These are phyloP conservation scores for Xestobium rufovillosum DNA, from an alignment of 2,888 invertebrate genomes.

Conservation along the genomic window DNA sequence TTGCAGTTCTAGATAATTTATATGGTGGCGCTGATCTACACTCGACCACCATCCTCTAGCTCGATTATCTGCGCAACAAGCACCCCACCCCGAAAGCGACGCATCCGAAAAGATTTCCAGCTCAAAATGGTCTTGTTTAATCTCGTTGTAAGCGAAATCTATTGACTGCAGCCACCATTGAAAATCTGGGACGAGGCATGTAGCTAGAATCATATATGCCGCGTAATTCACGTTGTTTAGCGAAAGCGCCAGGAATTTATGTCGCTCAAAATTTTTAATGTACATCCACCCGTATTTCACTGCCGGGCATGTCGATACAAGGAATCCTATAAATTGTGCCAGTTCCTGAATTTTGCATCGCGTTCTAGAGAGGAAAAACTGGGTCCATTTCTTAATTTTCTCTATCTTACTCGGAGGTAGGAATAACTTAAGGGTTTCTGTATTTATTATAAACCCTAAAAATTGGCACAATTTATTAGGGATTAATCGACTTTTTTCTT, in stretches of 20 bases:
- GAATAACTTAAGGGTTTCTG: background rate
- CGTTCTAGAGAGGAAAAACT: background rate
- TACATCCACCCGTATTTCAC: conserved; percentile 11
- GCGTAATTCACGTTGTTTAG: conserved; percentile 5
- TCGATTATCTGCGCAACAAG: background rate
- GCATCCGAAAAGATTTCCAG: conserved; percentile 7
- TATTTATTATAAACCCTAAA: conserved; percentile 8
- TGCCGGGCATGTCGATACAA: conserved; percentile 10
- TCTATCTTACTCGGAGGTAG: conserved; percentile 5
- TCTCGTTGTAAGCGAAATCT: background rate
- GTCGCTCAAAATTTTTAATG: conserved; percentile 8
- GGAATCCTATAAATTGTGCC: conserved; percentile 6
- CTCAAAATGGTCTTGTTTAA: conserved; percentile 5
- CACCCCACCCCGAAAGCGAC: conserved; percentile 3
- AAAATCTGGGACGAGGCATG: background rate
- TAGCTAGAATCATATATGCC: conserved; percentile 1
- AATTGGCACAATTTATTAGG: background rate
- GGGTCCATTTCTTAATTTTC: background rate
- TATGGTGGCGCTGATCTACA: background rate
- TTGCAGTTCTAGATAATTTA: conserved; percentile 20
- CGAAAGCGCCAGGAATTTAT: conserved; percentile 5
- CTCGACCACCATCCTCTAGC: conserved; percentile 4
- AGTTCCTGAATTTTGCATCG: conserved; percentile 9
- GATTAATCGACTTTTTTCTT: background rate
- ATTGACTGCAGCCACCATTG: conserved; percentile 8